Evolutionary conservation across 2,113 vertebrate genomes (phyloP), one percentile per base, ranked within the genome.

Genomic region (Hypocryptadius cinnamomeus): DNA sequence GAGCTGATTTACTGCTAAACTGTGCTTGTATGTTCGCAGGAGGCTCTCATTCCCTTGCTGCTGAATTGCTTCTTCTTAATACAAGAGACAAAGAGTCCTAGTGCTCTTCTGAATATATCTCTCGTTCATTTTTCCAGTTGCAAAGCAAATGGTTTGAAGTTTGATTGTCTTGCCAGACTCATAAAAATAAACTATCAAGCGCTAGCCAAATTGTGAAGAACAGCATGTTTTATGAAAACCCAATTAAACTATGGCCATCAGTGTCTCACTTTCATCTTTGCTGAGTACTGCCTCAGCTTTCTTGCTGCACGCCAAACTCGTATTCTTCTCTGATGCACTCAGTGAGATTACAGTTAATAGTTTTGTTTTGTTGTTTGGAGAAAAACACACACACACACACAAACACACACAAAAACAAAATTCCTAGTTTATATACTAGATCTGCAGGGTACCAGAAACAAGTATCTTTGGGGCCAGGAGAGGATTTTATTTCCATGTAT

Each of bases 211-310:
- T 87, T 93, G 56, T 81, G 85, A 95, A 96, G 91, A 93, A 94
- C 92, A 92, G 80, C 78, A 84, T 95, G 90, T 92, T 94, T 96
- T 87, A 92, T 82, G 94, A 96, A 97, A 96, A 89, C 47, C n/a
- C 60, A 95, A 35, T 95, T 95, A 95, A 96, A 89, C 28, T 66
- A 31, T 56, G 44, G 78, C 81, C 88, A 89, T 85, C 63, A 54
- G 48, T 69, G 81, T 73, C 84, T 96, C 72, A 68, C 85, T 94
- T 96, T 96, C 76, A 95, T 96, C 94, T 96, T 56, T 88, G 69
- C 92, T 0, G 30, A 96, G 70, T 48, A 79, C 56, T 69, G 74
- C 74, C 77, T 95, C 72, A 53, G 72, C 76, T 94, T 93, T 93
- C 85, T 83, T 78, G 31, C 60, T 78, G 72, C 77, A 90, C 1